Base-by-base conservation (phyloP, 2,888 invertebrate species). In the Acleris literana region DNA sequence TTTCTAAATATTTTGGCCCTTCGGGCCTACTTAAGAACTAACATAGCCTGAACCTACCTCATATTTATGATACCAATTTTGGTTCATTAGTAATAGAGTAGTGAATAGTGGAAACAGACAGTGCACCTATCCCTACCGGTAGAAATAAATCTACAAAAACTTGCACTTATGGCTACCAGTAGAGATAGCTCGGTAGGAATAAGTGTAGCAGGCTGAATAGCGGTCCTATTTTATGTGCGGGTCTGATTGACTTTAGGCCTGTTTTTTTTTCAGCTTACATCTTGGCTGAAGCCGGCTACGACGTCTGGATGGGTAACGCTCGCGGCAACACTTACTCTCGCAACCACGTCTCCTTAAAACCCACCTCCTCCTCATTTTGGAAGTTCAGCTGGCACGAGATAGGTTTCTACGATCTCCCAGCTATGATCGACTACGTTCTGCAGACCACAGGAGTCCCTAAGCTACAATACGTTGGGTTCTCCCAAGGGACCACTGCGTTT, bases 231-330 rank as follows among this genome's bases (percentile, higher is more conserved):
- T 25, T 25, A 25, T 25, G 29, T 33, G 11, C 33, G 9, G 39
- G 49, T 6, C n/a, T 46, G 7, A 46, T 16, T n/a, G 5, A 46
- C 46, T 6, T n/a, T 16, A n/a, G 17, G 7, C 44, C 5, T 44
- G 1, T 44, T 5, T 5, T 17, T 46, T 74, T 18, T 59, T 49
- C 77, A 97, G 97, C 90, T 70, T 96, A 94, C 88, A 92, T 95
- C 77, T 92, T 96, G 70, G 93, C 95, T 0, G 95, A 96, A 71
- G 86, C 92, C 17, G 96, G 96, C 13, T 96, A 95, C 76, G 96
- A 96, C 74, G 95, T 96, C 0, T 98, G 97, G 97, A 85, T 98
- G 84, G 97, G 97, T 7, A 98, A 98, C 83, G 94, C 95, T 9
- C 90, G 97, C 64, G 97, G 97, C 1, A 97, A 97, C 84, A 94